Conservation (phyloP, 2,113 vertebrate species). For the Macheiramphus alcinus region DNA sequence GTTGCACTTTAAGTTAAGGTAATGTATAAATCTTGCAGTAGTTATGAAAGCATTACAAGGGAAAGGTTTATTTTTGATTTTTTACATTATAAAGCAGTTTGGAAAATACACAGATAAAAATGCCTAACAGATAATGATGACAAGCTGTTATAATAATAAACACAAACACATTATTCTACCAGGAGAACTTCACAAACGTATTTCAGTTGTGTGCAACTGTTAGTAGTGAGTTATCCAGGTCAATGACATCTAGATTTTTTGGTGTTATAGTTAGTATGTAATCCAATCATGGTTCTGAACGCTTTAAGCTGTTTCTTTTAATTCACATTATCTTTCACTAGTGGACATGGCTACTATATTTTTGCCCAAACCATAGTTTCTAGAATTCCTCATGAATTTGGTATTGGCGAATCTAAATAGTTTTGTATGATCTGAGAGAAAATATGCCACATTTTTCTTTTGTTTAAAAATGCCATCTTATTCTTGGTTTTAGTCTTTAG, state of each 20-base stretch:
- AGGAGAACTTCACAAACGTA: background rate
- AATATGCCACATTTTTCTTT: background rate
- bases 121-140: background rate
- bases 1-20: conserved; percentile 17
- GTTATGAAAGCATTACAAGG: background rate
- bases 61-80: background rate
- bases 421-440: background rate
- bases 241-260: background rate
- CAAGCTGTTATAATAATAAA: background rate
- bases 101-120: background rate
- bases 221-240: background rate
- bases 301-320: background rate
- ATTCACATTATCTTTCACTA: background rate
- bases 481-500: background rate
- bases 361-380: background rate
- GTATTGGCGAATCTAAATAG: background rate
- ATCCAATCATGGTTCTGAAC: background rate
- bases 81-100: background rate
- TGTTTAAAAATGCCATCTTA: background rate
- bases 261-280: background rate
- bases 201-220: background rate
- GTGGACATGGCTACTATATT: background rate
- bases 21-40: background rate
- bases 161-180: background rate
- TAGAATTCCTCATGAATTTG: background rate